phyloP scores from a whole-genome alignment of 2,797 vertebrate genomes.

The Chiloscyllium punctatum region DNA sequence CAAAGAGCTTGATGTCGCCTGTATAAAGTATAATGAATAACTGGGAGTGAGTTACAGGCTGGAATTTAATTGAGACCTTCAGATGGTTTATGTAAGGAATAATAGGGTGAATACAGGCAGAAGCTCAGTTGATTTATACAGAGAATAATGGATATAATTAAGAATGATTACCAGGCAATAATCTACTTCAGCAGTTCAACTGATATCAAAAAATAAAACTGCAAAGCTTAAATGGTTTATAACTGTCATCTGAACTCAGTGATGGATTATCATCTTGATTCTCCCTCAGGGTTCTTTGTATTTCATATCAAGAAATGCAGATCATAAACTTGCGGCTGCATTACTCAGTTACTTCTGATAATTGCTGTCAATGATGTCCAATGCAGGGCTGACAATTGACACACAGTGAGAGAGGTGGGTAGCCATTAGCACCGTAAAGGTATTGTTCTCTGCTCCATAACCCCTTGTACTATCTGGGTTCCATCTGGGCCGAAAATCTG shows the following conservation, averaged over 20 bases:
- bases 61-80: conserved; percentile 12
- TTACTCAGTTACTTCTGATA: not conserved
- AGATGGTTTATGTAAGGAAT: not conserved
- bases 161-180: conserved; percentile 20
- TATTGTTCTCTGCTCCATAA: not conserved
- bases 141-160: conserved; percentile 25
- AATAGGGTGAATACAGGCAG: not conserved
- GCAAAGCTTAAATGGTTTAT: not conserved
- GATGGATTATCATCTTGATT: not conserved
- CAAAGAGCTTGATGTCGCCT: not conserved
- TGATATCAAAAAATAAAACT: not conserved
- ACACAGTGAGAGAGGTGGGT: not conserved
- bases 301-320: not conserved
- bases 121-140: not conserved
- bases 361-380: not conserved
- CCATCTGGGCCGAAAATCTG: not conserved
- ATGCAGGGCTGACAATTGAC: too few relatives aligned
- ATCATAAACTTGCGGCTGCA: not conserved
- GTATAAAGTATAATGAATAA: not conserved
- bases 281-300: not conserved
- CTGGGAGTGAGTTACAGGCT: not conserved
- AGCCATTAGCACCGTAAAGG: not conserved
- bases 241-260: not conserved
- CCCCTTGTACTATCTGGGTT: not conserved
- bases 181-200: conserved; percentile 19